Evolutionary conservation across 2,113 vertebrate genomes (phyloP).

Genomic region (Megaleporinus macrocephalus): DNA sequence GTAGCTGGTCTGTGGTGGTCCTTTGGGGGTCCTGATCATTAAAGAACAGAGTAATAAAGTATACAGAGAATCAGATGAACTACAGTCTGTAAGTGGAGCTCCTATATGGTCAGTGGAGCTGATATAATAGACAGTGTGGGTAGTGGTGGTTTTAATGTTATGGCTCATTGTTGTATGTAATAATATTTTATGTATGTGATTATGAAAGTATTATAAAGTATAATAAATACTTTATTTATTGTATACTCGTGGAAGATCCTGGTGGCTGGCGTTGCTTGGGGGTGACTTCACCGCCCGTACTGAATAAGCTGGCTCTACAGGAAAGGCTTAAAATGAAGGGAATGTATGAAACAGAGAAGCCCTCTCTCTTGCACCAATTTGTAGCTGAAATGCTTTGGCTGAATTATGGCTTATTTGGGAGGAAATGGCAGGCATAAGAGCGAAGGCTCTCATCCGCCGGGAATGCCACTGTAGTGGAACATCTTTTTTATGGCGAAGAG

Average conservation of each 20-base stretch:
- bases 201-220: too few relatives aligned
- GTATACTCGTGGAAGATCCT: not conserved
- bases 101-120: too few relatives aligned
- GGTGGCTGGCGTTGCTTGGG: not conserved
- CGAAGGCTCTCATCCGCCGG: slow-evolving; percentile 25
- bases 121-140: too few relatives aligned
- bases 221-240: too few relatives aligned
- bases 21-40: too few relatives aligned
- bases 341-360: slow-evolving; percentile 11
- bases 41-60: too few relatives aligned
- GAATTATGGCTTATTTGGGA: slow-evolving; percentile 41
- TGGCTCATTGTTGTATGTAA: too few relatives aligned
- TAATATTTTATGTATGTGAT: too few relatives aligned
- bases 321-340: slow-evolving; percentile 4
- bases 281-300: not conserved
- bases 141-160: too few relatives aligned
- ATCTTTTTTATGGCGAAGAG: slow-evolving; percentile 31
- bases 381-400: slow-evolving; percentile 38
- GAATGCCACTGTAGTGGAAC: slow-evolving; percentile 32
- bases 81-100: too few relatives aligned
- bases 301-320: not conserved
- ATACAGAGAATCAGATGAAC: too few relatives aligned
- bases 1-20: too few relatives aligned
- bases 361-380: not conserved
- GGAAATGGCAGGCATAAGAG: slow-evolving; percentile 19